Evolutionary conservation across 2,888 invertebrate genomes (phyloP).

Genomic region (Asteroscopus sphinx): DNA sequence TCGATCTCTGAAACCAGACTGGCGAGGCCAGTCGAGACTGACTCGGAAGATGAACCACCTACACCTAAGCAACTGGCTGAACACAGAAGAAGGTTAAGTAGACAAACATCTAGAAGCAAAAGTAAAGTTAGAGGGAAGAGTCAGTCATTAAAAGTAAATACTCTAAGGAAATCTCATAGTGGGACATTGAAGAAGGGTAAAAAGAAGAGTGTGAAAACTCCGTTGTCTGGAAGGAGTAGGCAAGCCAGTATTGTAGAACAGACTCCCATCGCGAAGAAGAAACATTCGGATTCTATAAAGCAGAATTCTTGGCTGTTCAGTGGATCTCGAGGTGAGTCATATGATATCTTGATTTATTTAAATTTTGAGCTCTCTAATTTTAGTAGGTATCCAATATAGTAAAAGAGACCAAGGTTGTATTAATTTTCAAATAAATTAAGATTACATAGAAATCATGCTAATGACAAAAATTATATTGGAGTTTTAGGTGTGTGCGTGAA

Average conservation of each 20-base stretch:
- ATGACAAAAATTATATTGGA: background rate
- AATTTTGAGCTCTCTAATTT: constrained; percentile 5
- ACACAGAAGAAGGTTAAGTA: constrained; percentile 81
- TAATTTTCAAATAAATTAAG: constrained; percentile 8
- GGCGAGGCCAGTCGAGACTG: constrained; percentile 71
- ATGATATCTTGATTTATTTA: constrained; percentile 14
- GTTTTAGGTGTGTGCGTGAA: constrained; percentile 6
- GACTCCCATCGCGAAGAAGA: constrained; percentile 79
- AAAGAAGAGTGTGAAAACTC: constrained; percentile 80
- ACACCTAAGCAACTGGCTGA: constrained; percentile 77
- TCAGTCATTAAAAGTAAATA: constrained; percentile 83
- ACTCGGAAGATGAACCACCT: constrained; percentile 81
- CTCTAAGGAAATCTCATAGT: constrained; percentile 83
- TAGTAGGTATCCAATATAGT: constrained; percentile 6
- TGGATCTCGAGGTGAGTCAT: constrained; percentile 76
- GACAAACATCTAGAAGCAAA: constrained; percentile 85
- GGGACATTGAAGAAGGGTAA: constrained; percentile 85
- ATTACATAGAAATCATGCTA: constrained; percentile 3
- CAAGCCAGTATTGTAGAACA: constrained; percentile 83
- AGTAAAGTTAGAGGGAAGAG: constrained; percentile 86
- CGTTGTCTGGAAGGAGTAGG: constrained; percentile 75
- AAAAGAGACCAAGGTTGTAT: constrained; percentile 24
- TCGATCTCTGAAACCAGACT: constrained; percentile 69
- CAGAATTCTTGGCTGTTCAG: constrained; percentile 85
- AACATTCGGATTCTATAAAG: constrained; percentile 75